Evolutionary conservation across 2,888 invertebrate species (phyloP).

Genomic region (Drosophila anomalipes): DNA sequence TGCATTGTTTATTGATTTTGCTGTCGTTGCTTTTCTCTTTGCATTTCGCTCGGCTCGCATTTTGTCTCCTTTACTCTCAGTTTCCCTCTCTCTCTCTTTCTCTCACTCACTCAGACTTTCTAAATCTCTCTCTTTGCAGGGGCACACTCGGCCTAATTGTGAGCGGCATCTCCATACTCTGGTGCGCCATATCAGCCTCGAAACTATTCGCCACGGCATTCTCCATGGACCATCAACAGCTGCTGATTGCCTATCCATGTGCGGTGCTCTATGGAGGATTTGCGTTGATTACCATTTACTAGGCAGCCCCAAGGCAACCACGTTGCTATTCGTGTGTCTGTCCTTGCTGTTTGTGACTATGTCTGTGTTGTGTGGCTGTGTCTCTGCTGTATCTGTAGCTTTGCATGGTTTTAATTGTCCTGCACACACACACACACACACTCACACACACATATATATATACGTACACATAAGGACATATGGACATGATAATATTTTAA

Average conservation of each 20-base stretch:
- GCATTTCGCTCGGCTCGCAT: slow-evolving; percentile 29
- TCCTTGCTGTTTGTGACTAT: slow-evolving; percentile 8
- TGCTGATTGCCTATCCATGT: slow-evolving; percentile 91
- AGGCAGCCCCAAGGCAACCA: slow-evolving; percentile 52
- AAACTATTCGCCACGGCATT: slow-evolving; percentile 92
- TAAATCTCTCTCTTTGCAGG: slow-evolving; percentile 82
- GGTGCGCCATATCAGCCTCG: slow-evolving; percentile 91
- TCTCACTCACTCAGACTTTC: slow-evolving; percentile 18
- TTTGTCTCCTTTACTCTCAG: slow-evolving; percentile 23
- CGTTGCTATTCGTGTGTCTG: slow-evolving; percentile 4
- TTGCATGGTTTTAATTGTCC: slow-evolving; percentile 70
- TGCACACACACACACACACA: slow-evolving; percentile 36
- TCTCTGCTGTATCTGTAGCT: slow-evolving; percentile 55
- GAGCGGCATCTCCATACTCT: slow-evolving; percentile 87
- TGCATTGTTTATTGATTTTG: slow-evolving; percentile 78
- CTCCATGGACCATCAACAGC: slow-evolving; percentile 90
- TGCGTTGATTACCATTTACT: slow-evolving; percentile 90
- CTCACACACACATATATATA: slow-evolving; percentile 5
- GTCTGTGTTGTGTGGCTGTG: slow-evolving; percentile 15
- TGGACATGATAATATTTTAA: slow-evolving; percentile 64
- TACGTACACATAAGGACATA: slow-evolving; percentile 34
- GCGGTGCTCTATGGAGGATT: slow-evolving; percentile 92
- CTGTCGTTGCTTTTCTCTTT: slow-evolving; percentile 39
- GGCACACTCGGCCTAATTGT: slow-evolving; percentile 87
- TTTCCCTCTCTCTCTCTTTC: slow-evolving; percentile 4